These are phyloP conservation scores for Muscicapa striata DNA, from an alignment of 2,797 vertebrate genomes.

Conservation along the genomic window DNA sequence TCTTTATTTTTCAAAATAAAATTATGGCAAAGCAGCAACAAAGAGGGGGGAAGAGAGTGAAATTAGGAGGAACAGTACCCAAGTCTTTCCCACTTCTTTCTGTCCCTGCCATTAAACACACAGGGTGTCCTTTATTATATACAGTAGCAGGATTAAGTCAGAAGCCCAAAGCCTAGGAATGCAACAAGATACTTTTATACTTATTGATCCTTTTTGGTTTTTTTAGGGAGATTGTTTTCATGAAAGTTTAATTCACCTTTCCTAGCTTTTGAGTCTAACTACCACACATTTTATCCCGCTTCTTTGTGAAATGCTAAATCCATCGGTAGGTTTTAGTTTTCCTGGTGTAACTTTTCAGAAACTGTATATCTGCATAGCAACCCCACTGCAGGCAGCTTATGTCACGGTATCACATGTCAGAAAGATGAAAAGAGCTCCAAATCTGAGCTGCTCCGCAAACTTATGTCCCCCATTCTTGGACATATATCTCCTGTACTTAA, in stretches of 20 bases:
- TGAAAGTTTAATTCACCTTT: conserved; percentile 76
- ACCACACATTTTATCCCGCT: conserved; percentile 77
- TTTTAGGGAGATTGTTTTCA: conserved; percentile 72
- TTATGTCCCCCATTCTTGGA: conserved; percentile 65
- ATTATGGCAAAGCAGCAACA: conserved; percentile 46
- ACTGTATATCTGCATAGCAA: conserved; percentile 85
- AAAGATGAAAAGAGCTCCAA: conserved; percentile 81
- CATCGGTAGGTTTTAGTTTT: conserved; percentile 81
- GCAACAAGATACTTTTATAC: conserved; percentile 69
- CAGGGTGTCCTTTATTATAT: conserved; percentile 50
- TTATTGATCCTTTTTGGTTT: conserved; percentile 71
- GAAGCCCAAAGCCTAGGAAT: conserved; percentile 52
- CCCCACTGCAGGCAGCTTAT: conserved; percentile 77
- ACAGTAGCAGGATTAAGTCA: conserved; percentile 57
- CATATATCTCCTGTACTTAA: conserved; percentile 71
- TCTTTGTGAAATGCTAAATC: conserved; percentile 82
- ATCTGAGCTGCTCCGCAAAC: conserved; percentile 76
- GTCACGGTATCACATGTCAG: conserved; percentile 80
- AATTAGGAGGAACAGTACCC: conserved; percentile 34
- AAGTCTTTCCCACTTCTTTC: conserved; percentile 13
- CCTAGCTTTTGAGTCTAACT: conserved; percentile 76
- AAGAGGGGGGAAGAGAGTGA: conserved; percentile 27
- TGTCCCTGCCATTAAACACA: background rate
- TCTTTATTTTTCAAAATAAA: conserved; percentile 70
- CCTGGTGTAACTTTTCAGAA: conserved; percentile 86